phyloP scores from a whole-genome alignment of 2,888 invertebrate genomes.

The Pseudanteris insignis region DNA sequence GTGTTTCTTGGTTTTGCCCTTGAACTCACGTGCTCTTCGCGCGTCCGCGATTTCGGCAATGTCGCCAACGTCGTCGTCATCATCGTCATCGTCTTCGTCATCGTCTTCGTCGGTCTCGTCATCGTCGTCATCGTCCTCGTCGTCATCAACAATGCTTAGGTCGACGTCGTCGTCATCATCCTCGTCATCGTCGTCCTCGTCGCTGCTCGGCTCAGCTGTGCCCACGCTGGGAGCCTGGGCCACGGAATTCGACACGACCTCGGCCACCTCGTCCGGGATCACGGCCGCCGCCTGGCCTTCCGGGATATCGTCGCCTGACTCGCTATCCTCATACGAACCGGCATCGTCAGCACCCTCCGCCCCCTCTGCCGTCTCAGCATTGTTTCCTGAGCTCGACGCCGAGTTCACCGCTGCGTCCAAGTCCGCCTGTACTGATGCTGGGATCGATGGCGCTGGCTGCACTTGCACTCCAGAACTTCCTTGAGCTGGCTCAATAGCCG shows the following conservation, averaged over 20 bases:
- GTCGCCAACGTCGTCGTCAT: constrained; percentile 53
- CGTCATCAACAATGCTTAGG: constrained; percentile 71
- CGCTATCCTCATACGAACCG: constrained; percentile 64
- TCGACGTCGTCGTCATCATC: constrained; percentile 64
- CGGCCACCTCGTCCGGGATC: constrained; percentile 65
- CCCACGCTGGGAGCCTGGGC: constrained; percentile 49
- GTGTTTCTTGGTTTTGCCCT: constrained; percentile 69
- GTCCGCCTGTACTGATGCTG: constrained; percentile 57
- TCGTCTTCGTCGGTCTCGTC: constrained; percentile 27
- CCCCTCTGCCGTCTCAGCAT: constrained; percentile 62
- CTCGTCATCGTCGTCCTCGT: constrained; percentile 70
- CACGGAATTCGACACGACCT: constrained; percentile 52
- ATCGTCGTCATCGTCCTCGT: constrained; percentile 73
- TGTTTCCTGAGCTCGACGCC: constrained; percentile 49
- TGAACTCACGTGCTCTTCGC: constrained; percentile 87
- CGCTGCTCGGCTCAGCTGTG: constrained; percentile 60
- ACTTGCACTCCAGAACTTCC: constrained; percentile 58
- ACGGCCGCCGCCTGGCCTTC: constrained; percentile 63
- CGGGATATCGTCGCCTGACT: constrained; percentile 58
- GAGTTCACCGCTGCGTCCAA: constrained; percentile 62
- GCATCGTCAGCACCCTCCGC: constrained; percentile 52
- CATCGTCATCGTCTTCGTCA: constrained; percentile 54
- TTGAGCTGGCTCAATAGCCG: constrained; percentile 54
- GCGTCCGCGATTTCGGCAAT: constrained; percentile 76
- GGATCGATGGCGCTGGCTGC: constrained; percentile 51